Percentiles rank a stretch among this genome's conserved stretches.
These are phyloP conservation scores for Ptilorrhoa leucosticta DNA, from an alignment of 2,113 vertebrate species.

Conservation along the genomic window DNA sequence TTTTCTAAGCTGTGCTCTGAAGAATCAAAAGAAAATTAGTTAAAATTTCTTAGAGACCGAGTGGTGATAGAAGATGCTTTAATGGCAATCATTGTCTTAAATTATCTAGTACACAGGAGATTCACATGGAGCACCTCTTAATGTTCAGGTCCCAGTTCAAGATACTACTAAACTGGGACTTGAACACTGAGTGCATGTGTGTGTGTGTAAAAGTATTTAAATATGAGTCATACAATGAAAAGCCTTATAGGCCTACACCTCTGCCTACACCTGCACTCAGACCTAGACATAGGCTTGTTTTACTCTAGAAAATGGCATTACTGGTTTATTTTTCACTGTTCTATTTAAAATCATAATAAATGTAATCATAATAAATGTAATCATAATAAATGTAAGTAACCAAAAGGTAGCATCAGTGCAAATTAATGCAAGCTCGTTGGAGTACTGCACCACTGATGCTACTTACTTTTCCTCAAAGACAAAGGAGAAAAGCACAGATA, in stretches of 20 bases:
- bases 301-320: background rate
- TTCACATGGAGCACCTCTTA: background rate
- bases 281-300: background rate
- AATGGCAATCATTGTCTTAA: background rate
- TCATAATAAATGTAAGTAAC: background rate
- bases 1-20: background rate
- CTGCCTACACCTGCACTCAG: background rate
- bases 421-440: background rate
- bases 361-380: background rate
- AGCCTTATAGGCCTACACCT: background rate
- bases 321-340: background rate
- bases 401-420: background rate
- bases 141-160: background rate
- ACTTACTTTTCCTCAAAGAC: background rate
- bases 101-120: background rate
- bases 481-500: background rate
- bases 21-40: background rate
- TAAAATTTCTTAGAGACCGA: background rate
- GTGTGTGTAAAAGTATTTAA: background rate
- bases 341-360: background rate
- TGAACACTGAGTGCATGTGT: accelerated
- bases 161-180: background rate
- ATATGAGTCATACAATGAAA: background rate
- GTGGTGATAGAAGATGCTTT: background rate
- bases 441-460: background rate